phyloP scores from a whole-genome alignment of 2,797 vertebrate genomes.

The Pogonophryne albipinna region DNA sequence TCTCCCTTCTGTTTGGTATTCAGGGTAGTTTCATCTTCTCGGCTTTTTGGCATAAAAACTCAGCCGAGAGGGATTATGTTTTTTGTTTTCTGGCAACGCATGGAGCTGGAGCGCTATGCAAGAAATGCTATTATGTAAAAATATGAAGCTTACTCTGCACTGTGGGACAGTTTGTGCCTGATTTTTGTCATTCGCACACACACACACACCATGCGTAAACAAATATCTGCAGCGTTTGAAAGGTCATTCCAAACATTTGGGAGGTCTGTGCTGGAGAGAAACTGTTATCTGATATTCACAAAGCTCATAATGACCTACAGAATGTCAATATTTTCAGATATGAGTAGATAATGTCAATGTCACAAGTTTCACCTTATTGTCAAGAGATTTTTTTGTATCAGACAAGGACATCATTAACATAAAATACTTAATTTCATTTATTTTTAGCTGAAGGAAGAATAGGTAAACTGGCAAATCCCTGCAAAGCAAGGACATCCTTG shows the following conservation, averaged over 20 bases:
- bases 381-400: neutral
- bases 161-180: constrained; percentile 54
- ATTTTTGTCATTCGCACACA: constrained; percentile 10
- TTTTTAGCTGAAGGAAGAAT: neutral
- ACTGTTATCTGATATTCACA: neutral
- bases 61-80: constrained; percentile 47
- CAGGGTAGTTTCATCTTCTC: constrained; percentile 42
- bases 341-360: neutral
- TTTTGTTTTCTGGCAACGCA: constrained; percentile 28
- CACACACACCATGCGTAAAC: constrained; percentile 11
- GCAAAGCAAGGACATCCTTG: constrained; percentile 29
- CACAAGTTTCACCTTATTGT: neutral
- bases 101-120: constrained; percentile 27
- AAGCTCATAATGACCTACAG: neutral
- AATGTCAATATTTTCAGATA: neutral
- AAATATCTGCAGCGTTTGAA: constrained; percentile 34
- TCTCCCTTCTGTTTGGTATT: constrained; percentile 7
- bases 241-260: constrained; percentile 21
- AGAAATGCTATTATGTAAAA: constrained; percentile 71
- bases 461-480: neutral
- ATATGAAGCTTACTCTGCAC: constrained; percentile 48
- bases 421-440: neutral
- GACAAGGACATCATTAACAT: neutral
- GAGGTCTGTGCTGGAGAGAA: neutral
- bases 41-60: constrained; percentile 33